A percentile compares a stretch with the other conserved stretches of the same genome.
phyloP scores from a whole-genome alignment of 1,140 invertebrate genomes.

The Diorhabda carinulata region DNA sequence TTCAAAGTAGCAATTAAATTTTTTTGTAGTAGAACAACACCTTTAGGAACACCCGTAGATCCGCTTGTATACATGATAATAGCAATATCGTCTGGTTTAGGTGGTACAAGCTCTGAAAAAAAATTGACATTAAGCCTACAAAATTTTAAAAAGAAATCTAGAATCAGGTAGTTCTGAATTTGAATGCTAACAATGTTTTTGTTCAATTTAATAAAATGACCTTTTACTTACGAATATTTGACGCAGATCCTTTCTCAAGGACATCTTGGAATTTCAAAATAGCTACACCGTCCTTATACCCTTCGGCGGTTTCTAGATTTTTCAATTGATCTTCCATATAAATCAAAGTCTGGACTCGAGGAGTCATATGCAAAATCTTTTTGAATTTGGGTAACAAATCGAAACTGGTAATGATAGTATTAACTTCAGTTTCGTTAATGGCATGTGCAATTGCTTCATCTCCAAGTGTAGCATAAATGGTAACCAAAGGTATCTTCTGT shows the following conservation, averaged over 20 bases:
- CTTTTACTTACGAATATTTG: conserved; percentile 38
- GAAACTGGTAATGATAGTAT: conserved; percentile 82
- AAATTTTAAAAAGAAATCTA: neutral
- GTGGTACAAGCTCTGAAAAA: conserved; percentile 52
- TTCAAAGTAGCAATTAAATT: conserved; percentile 88
- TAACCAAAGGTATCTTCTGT: conserved; percentile 90
- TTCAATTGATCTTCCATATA: conserved; percentile 86
- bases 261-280: conserved; percentile 63
- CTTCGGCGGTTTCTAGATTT: conserved; percentile 56
- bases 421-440: conserved; percentile 94
- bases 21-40: conserved; percentile 79
- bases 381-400: conserved; percentile 88
- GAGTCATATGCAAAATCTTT: conserved; percentile 64
- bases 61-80: conserved; percentile 97
- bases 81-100: conserved; percentile 71
- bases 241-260: conserved; percentile 49
- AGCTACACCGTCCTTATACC: conserved; percentile 63
- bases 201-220: no score
- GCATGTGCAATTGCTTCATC: conserved; percentile 94
- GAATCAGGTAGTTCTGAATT: no score
- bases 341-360: conserved; percentile 72
- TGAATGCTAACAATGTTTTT: no score
- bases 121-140: neutral
- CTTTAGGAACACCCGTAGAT: conserved; percentile 88
- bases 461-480: conserved; percentile 94